Evolutionary conservation across 2,888 invertebrate species (phyloP), one percentile per base, ranked within the genome.

Genomic region (Netelia inedita): DNA sequence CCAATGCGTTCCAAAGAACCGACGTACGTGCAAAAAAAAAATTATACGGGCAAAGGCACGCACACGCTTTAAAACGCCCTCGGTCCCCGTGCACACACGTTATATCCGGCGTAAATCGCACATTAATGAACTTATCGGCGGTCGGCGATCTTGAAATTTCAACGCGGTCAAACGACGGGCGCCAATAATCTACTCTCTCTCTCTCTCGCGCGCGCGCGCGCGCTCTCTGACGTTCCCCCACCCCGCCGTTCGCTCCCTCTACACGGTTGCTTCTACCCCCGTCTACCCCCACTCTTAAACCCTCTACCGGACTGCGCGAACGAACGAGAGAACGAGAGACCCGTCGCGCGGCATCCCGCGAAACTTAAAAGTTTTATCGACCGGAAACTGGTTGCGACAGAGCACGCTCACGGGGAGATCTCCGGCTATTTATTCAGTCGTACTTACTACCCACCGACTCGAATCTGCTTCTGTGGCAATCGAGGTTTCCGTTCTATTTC

Each of bases 61-160:
- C 28, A 23, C 43, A 21, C 41, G 21, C 43, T 43, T n/a, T 53
- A 2, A 19, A 28, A 46, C 46, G 72, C 65, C 21, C 46, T 19
- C 43, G 59, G 21, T n/a, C 59, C 46, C 59, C 35, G 35, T 50
- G 72, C n/a, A 83, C 71, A 65, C 65, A 19, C 65, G 82, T 76
- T 66, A 82, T 86, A 88, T 86, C 88, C 87, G 84, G 83, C 83
- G 86, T 88, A 84, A 88, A 88, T 88, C 85, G 87, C 85, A 85
- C 87, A 88, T 89, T 89, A 89, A 88, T 88, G 88, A 88, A 88
- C 83, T 87, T 89, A 89, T 89, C 89, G 85, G 82, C 79, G 79
- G 76, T 82, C 82, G 83, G 85, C 78, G 88, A 89, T 89, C 89
- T 88, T 87, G 88, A 88, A 88, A 88, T 88, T 89, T 89, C 88